These are phyloP conservation scores for Drosophila peninsularis DNA, from an alignment of 2,888 invertebrate genomes.

Conservation along the genomic window DNA sequence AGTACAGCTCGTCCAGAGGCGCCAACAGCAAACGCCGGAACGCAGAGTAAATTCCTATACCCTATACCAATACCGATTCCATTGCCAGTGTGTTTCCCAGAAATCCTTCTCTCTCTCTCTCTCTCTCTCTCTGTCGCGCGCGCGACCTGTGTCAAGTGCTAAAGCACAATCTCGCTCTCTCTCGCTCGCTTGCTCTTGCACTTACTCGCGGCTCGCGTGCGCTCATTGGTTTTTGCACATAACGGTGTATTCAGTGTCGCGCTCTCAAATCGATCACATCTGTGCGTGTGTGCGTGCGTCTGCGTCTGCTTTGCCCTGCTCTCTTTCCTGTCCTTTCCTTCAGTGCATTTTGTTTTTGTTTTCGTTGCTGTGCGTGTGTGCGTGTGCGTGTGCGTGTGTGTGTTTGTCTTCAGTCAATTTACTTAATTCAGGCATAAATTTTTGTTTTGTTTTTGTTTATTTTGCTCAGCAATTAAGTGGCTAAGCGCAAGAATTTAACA, in stretches of 20 bases:
- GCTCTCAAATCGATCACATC: slow-evolving; percentile 31
- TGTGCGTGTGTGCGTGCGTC: not conserved
- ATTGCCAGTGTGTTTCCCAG: not conserved
- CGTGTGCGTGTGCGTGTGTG: slow-evolving; percentile 7
- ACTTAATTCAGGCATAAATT: slow-evolving; percentile 39
- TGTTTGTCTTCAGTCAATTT: slow-evolving; percentile 46
- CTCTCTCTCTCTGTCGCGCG: slow-evolving; percentile 6
- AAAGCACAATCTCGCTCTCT: too few relatives aligned
- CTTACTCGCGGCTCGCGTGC: not conserved
- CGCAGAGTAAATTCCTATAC: slow-evolving; percentile 9
- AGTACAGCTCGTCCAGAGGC: slow-evolving; percentile 52
- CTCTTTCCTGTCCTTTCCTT: not conserved
- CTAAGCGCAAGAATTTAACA: slow-evolving; percentile 19
- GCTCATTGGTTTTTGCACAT: slow-evolving; percentile 10
- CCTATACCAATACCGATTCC: not conserved
- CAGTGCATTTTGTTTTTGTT: slow-evolving; percentile 10
- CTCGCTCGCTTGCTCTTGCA: not conserved
- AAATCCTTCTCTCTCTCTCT: slow-evolving; percentile 27
- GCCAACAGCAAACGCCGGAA: slow-evolving; percentile 36
- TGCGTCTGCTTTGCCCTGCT: not conserved
- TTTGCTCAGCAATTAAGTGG: slow-evolving; percentile 49
- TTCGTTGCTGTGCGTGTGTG: slow-evolving; percentile 17
- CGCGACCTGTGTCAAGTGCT: too few relatives aligned
- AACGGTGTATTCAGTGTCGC: slow-evolving; percentile 39
- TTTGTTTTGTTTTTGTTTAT: slow-evolving; percentile 54